Evolutionary conservation across 1,140 invertebrate species (phyloP).

Genomic region (Drosophila navojoa): DNA sequence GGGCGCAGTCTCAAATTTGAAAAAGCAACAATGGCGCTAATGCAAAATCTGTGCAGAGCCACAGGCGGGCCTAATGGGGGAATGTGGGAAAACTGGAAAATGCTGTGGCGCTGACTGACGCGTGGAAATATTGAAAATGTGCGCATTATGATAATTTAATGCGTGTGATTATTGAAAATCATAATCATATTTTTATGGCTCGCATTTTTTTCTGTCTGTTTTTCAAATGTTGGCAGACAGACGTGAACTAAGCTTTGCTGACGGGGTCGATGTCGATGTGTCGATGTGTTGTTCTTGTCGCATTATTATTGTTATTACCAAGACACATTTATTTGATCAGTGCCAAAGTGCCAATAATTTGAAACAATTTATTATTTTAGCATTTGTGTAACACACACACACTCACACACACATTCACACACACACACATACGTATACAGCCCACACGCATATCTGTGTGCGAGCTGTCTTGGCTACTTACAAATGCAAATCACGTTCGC

Average conservation of each 20-base stretch:
- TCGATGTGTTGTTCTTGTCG: constrained; percentile 58
- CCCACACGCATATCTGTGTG: constrained; percentile 7
- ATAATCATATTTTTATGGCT: constrained; percentile 79
- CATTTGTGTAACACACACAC: constrained; percentile 68
- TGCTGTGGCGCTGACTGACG: constrained; percentile 21
- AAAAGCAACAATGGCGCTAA: constrained; percentile 25
- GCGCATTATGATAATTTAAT: constrained; percentile 81
- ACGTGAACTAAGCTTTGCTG: constrained; percentile 11
- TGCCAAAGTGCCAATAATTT: constrained; percentile 79
- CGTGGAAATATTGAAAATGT: constrained; percentile 74
- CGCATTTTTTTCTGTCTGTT: constrained; percentile 16
- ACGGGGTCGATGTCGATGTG: constrained; percentile 18
- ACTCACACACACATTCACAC: constrained; percentile 13
- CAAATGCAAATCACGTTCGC: constrained; percentile 79
- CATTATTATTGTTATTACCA: constrained; percentile 83
- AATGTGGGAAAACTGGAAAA: constrained; percentile 10
- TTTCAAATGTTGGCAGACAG: constrained; percentile 4
- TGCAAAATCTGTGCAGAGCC: constrained; percentile 12
- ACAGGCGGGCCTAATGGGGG: constrained; percentile 2
- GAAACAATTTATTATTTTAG: constrained; percentile 81
- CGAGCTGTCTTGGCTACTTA: constrained; percentile 51
- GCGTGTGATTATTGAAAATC: constrained; percentile 79
- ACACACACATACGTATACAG: constrained; percentile 5
- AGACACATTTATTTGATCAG: constrained; percentile 79
- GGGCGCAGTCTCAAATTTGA: constrained; percentile 50